Percentiles rank a stretch among this genome's conserved stretches.
Conservation (phyloP, 2,797 vertebrate genomes). For the Alectoris magna region DNA sequence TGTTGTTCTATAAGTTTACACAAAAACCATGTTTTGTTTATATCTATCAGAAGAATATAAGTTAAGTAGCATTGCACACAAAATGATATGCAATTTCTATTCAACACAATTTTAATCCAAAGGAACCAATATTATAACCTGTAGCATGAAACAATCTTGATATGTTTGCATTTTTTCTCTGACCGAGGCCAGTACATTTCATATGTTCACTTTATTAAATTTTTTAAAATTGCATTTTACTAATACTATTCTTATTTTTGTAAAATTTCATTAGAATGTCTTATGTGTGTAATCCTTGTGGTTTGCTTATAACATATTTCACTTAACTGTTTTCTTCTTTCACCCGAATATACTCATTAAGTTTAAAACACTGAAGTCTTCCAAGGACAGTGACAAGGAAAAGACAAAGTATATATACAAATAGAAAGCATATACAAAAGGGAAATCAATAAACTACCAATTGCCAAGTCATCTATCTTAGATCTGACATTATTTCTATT, state of each 20-base stretch:
- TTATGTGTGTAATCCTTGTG: not conserved
- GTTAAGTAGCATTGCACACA: not conserved
- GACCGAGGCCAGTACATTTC: not conserved
- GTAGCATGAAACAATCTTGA: not conserved
- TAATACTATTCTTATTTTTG: not conserved
- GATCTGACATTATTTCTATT: not conserved
- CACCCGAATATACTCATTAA: not conserved
- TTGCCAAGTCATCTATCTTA: not conserved
- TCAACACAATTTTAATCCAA: not conserved
- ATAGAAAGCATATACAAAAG: not conserved
- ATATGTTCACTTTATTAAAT: not conserved
- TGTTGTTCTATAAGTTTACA: not conserved
- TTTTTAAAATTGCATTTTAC: not conserved
- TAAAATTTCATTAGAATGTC: not conserved
- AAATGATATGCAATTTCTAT: not conserved
- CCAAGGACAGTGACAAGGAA: not conserved
- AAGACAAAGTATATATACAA: not conserved
- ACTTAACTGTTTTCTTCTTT: not conserved
- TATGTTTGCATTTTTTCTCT: not conserved
- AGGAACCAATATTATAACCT: not conserved
- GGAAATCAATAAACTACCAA: not conserved
- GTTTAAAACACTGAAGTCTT: not conserved
- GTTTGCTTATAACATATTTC: not conserved
- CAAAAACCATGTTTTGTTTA: not conserved
- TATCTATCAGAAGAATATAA: not conserved